Percentiles rank a stretch among this genome's conserved stretches.
phyloP scores from a whole-genome alignment of 2,797 vertebrate species.

The Pipistrellus pipistrellus region DNA sequence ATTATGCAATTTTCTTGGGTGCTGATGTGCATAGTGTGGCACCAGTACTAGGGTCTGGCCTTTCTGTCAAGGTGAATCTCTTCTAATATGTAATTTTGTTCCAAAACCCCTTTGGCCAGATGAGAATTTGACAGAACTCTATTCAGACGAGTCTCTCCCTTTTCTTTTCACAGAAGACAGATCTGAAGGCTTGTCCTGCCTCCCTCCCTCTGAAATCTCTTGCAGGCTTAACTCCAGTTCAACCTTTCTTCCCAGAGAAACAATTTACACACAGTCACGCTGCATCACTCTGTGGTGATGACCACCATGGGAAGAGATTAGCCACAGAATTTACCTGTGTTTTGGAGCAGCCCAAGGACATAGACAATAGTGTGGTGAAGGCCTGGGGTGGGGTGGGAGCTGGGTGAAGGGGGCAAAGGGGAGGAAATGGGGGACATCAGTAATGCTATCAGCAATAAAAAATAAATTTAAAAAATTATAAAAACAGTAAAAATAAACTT shows the following conservation, averaged over 20 bases:
- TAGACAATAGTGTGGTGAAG: not conserved
- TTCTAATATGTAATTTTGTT: not conserved
- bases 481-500: not conserved
- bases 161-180: not conserved
- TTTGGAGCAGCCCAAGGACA: not conserved
- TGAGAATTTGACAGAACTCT: conserved; percentile 11
- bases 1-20: not conserved
- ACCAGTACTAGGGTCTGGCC: not conserved
- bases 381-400: not conserved
- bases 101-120: not conserved
- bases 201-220: not conserved
- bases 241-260: not conserved
- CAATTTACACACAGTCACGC: not conserved
- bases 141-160: not conserved
- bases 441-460: not conserved
- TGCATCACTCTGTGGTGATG: not conserved
- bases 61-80: not conserved
- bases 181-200: not conserved
- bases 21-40: not conserved
- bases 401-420: not conserved
- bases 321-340: not conserved
- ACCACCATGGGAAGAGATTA: not conserved
- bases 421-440: not conserved
- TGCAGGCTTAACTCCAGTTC: not conserved
- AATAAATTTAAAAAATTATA: not conserved